Evolutionary conservation across 2,113 vertebrate species (phyloP).

Genomic region (Eublepharis macularius): DNA sequence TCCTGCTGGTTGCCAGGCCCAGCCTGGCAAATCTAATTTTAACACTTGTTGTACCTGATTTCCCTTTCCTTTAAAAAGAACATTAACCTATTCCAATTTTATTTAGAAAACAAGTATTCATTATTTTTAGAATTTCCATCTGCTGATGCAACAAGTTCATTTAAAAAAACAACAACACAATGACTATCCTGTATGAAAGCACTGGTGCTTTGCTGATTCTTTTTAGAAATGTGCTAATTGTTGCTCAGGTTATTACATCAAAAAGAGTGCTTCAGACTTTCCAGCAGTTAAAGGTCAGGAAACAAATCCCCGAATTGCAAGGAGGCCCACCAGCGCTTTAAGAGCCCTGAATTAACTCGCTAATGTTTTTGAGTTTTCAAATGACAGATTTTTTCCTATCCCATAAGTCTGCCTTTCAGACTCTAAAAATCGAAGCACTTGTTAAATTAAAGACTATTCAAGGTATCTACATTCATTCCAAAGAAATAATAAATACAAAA

Average conservation of each 20-base stretch:
- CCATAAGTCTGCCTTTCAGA: background rate
- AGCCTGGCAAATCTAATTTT: background rate
- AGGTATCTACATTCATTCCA: constrained; percentile 8
- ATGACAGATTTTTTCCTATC: background rate
- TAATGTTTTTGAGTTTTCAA: constrained; percentile 26
- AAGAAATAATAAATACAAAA: constrained; percentile 34
- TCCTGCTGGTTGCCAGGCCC: background rate
- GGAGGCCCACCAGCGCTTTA: constrained; percentile 13
- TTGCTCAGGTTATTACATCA: constrained; percentile 28
- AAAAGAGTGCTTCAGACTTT: constrained; percentile 14
- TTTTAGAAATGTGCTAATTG: constrained; percentile 30
- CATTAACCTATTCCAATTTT: background rate
- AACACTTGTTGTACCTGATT: background rate
- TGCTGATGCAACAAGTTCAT: constrained; percentile 4
- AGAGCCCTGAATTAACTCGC: background rate
- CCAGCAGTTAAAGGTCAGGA: constrained; percentile 21
- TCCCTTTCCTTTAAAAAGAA: background rate
- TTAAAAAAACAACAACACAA: constrained; percentile 4
- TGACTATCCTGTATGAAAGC: constrained; percentile 19
- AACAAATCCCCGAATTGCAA: constrained; percentile 28
- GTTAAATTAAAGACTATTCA: constrained; percentile 14
- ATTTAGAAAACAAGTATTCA: constrained; percentile 5
- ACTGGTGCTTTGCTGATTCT: constrained; percentile 31
- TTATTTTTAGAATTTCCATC: constrained; percentile 30
- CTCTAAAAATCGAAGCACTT: constrained; percentile 1